These are phyloP conservation scores for Polyodon spathula DNA, from an alignment of 2,113 vertebrate species.

Conservation along the genomic window DNA sequence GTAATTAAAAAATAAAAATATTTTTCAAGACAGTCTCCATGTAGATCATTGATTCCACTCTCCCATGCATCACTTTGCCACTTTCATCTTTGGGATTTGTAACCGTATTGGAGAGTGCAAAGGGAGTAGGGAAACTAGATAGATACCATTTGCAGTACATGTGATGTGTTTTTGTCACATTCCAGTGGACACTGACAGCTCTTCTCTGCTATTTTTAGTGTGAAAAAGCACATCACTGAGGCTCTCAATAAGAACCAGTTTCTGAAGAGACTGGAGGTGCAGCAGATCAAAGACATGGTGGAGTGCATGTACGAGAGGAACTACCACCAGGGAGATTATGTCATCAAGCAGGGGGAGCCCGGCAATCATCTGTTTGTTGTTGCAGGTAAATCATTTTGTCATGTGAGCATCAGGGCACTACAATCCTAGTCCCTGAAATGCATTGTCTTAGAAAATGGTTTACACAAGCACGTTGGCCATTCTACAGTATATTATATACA, in stretches of 20 bases:
- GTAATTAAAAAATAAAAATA: too few species aligned
- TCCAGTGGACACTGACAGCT: not conserved
- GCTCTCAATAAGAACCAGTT: slow-evolving; percentile 85
- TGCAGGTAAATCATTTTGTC: slow-evolving; percentile 58
- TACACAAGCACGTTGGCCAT: too few species aligned
- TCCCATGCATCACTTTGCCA: not conserved
- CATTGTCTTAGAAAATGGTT: too few species aligned
- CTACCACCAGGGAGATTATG: slow-evolving; percentile 71
- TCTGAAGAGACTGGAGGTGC: slow-evolving; percentile 75
- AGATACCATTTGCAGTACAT: not conserved
- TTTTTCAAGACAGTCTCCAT: too few species aligned
- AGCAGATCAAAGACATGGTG: slow-evolving; percentile 83
- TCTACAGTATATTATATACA: too few species aligned
- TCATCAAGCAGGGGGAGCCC: slow-evolving; percentile 76
- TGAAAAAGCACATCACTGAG: slow-evolving; percentile 79
- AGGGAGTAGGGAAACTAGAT: too few species aligned
- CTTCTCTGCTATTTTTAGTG: slow-evolving; percentile 41
- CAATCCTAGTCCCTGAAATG: too few species aligned
- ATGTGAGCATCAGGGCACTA: not conserved
- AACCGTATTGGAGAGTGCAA: too few species aligned
- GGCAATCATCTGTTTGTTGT: slow-evolving; percentile 85
- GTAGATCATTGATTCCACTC: not conserved
- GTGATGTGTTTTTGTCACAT: not conserved
- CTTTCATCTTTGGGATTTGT: not conserved
- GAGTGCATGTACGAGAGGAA: slow-evolving; percentile 86